phyloP scores from a whole-genome alignment of 1,140 invertebrate species.

The Ylistrum balloti region DNA sequence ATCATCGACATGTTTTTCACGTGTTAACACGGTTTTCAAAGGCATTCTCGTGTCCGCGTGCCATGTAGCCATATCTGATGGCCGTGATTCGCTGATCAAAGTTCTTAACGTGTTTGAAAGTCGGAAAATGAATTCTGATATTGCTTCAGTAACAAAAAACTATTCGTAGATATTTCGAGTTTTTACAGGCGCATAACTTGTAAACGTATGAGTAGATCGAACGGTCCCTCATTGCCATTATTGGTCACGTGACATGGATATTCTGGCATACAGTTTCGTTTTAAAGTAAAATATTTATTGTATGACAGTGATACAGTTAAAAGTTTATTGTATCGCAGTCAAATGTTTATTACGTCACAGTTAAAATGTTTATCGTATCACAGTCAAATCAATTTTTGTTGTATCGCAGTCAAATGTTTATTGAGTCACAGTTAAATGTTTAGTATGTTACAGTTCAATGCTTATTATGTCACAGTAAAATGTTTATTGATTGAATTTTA shows the following conservation, averaged over 20 bases:
- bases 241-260: neutral
- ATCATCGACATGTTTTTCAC: constrained; percentile 34
- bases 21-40: neutral
- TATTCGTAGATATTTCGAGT: neutral
- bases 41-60: constrained; percentile 21
- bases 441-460: too few relatives aligned
- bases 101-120: neutral
- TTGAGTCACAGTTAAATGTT: too few relatives aligned
- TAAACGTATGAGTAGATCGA: neutral
- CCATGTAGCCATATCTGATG: constrained; percentile 1
- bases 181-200: neutral
- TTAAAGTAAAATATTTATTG: too few relatives aligned
- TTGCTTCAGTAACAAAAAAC: neutral
- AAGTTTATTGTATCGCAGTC: too few relatives aligned
- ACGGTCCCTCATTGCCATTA: neutral
- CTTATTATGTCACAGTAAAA: too few relatives aligned
- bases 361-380: too few relatives aligned
- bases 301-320: too few relatives aligned
- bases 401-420: too few relatives aligned
- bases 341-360: too few relatives aligned
- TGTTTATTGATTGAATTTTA: too few relatives aligned
- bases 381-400: too few relatives aligned
- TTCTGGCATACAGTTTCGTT: neutral
- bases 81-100: constrained; percentile 22
- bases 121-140: neutral